A percentile compares a stretch with the other conserved stretches of the same genome.
Evolutionary conservation across 1,140 invertebrate species (phyloP).

Genomic region (Drosophila ficusphila): DNA sequence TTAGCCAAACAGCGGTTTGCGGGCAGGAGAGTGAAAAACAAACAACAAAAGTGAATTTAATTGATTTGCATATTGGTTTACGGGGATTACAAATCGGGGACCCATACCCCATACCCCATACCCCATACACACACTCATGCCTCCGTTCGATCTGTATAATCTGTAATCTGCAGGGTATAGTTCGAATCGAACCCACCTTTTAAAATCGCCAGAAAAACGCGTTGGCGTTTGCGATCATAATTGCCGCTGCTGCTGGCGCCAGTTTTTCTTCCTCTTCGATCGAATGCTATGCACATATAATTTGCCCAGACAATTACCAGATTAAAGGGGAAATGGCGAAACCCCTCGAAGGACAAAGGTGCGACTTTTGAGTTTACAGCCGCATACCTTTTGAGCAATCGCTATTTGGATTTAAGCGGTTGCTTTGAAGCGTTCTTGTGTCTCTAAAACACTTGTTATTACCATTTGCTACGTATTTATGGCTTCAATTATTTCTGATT

Average conservation of each 20-base stretch:
- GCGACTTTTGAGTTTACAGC: neutral
- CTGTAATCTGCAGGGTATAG: slow-evolving; percentile 24
- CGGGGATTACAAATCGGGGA: slow-evolving; percentile 22
- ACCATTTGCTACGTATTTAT: too few relatives aligned
- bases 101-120: neutral
- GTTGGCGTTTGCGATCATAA: slow-evolving; percentile 54
- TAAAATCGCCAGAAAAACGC: slow-evolving; percentile 40
- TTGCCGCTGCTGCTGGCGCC: slow-evolving; percentile 39
- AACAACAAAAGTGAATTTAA: slow-evolving; percentile 71
- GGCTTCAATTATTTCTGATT: too few relatives aligned
- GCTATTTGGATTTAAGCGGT: neutral
- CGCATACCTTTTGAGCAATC: neutral
- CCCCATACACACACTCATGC: neutral
- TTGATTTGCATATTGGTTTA: slow-evolving; percentile 52
- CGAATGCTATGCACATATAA: slow-evolving; percentile 30
- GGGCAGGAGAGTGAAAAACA: slow-evolving; percentile 14
- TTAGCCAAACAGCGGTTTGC: slow-evolving; percentile 61
- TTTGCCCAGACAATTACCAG: slow-evolving; percentile 48
- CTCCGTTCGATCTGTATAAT: slow-evolving; percentile 24
- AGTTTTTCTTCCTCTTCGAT: slow-evolving; percentile 49
- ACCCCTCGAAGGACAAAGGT: slow-evolving; percentile 43
- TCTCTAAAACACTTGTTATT: neutral
- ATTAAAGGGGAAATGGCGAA: slow-evolving; percentile 6
- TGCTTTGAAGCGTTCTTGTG: neutral
- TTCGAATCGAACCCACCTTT: slow-evolving; percentile 1